phyloP scores from a whole-genome alignment of 2,888 invertebrate genomes.

The Seira sanloemensis region DNA sequence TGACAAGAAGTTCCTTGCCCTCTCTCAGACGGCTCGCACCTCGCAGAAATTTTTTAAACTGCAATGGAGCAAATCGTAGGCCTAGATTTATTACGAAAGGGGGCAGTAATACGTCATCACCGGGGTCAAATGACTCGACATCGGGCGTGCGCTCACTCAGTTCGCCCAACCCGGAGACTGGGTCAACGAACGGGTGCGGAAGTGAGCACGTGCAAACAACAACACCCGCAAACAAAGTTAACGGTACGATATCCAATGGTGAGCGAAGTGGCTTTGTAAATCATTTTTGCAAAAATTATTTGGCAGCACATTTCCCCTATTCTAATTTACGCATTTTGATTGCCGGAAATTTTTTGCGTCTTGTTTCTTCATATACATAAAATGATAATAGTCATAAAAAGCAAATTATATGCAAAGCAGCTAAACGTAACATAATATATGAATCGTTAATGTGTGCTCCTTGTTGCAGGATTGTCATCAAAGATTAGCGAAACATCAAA shows the following conservation, averaged over 20 bases:
- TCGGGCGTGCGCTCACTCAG: no score
- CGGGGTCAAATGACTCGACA: background rate
- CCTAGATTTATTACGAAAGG: constrained; percentile 15
- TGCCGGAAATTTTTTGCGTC: no score
- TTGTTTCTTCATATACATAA: no score
- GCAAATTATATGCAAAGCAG: background rate
- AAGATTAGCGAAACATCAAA: no score
- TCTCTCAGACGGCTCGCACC: constrained; percentile 17
- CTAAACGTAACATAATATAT: background rate
- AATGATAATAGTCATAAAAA: background rate
- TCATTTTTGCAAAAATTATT: no score
- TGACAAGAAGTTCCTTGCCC: background rate
- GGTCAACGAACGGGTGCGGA: constrained; percentile 33
- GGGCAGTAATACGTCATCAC: background rate
- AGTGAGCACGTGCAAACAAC: background rate
- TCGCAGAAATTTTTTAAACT: constrained; percentile 36
- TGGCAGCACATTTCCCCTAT: no score
- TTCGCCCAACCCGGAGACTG: no score
- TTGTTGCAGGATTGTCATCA: no score
- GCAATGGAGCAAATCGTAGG: constrained; percentile 31
- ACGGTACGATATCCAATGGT: constrained; percentile 53
- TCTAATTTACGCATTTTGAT: no score
- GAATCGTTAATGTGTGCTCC: no score
- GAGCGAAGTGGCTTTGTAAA: no score
- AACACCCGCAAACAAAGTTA: constrained; percentile 29